Conservation (phyloP, 2,797 vertebrate genomes). For the Sebastes glaucus region DNA sequence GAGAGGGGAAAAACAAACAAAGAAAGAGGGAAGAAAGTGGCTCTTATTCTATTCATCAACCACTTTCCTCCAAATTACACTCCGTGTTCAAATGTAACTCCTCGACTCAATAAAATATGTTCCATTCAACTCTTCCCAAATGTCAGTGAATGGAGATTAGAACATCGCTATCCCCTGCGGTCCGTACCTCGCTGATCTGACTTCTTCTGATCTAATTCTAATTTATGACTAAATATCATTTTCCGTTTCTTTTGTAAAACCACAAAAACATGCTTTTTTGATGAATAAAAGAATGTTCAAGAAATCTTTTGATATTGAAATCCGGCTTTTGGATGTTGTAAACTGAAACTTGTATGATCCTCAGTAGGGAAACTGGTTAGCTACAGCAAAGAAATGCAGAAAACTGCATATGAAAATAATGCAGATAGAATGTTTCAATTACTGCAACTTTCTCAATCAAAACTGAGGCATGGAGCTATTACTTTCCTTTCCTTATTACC, state of each 20-base stretch:
- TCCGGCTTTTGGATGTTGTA: background rate
- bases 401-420: background rate
- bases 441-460: no score
- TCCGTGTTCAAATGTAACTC: background rate
- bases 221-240: background rate
- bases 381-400: background rate
- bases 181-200: background rate
- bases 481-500: background rate
- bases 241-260: background rate
- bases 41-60: slow-evolving; percentile 17
- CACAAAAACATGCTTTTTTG: background rate
- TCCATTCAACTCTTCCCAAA: background rate
- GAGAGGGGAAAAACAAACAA: slow-evolving; percentile 11
- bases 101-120: background rate
- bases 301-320: background rate
- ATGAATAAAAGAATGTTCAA: background rate
- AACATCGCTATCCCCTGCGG: background rate
- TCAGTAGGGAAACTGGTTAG: background rate
- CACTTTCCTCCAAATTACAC: slow-evolving; percentile 7
- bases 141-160: background rate
- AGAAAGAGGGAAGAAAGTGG: slow-evolving; percentile 29
- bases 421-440: no score
- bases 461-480: background rate
- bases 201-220: background rate
- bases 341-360: background rate